phyloP scores from a whole-genome alignment of 30 jellyfish, hydroid and myxozoan species.

The Morbakka virulenta region DNA sequence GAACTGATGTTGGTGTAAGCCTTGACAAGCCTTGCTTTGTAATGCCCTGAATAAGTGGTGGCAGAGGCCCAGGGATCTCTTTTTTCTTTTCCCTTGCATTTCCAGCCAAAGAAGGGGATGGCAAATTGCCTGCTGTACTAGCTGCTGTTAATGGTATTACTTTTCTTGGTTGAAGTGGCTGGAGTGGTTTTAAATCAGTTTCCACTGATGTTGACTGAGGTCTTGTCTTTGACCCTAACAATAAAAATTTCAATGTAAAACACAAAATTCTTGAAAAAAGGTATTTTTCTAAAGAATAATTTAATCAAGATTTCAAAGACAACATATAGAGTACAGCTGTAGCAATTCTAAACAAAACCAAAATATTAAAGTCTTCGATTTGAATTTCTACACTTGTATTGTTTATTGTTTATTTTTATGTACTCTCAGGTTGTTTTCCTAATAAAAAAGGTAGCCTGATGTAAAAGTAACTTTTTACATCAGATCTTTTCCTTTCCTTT shows the following conservation, averaged over 20 bases:
- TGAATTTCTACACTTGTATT: no score
- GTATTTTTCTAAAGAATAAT: no score
- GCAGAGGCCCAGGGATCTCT: slow-evolving; percentile 29
- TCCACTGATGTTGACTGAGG: slow-evolving; percentile 18
- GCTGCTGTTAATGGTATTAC: slow-evolving; percentile 11
- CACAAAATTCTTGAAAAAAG: background rate
- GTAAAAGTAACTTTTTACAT: no score
- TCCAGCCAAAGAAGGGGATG: slow-evolving; percentile 32
- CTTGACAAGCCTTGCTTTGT: slow-evolving; percentile 55
- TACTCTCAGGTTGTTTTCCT: no score
- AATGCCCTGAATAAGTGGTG: slow-evolving; percentile 25
- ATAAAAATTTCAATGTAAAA: background rate
- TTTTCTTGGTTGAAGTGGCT: slow-evolving; percentile 45
- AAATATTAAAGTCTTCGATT: no score
- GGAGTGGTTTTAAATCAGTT: slow-evolving; percentile 29
- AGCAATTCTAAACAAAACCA: no score
- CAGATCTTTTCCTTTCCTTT: no score
- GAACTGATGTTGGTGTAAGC: slow-evolving; percentile 31
- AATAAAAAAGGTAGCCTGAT: no score
- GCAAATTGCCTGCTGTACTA: no score
- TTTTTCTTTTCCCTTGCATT: slow-evolving; percentile 40
- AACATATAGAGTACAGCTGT: no score
- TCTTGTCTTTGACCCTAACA: slow-evolving; percentile 61
- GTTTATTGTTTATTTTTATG: no score
- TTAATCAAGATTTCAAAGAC: no score